phyloP scores from a whole-genome alignment of 2,888 invertebrate genomes.

The Lasiommata megera region DNA sequence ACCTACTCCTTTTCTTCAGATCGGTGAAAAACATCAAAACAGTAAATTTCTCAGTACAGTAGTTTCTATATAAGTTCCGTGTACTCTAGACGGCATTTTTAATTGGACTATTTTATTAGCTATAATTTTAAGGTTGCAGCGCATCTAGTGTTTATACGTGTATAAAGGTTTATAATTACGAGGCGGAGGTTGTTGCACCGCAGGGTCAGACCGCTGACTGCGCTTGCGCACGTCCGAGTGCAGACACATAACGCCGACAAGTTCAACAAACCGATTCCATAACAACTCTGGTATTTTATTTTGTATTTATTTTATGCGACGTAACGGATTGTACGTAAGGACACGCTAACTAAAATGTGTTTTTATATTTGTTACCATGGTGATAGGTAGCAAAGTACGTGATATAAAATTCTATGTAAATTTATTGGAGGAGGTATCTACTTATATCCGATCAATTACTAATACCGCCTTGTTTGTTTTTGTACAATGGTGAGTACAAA shows the following conservation, averaged over 20 bases:
- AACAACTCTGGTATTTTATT: conserved; percentile 28
- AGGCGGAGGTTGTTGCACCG: conserved; percentile 77
- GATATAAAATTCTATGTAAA: no score
- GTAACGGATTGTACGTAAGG: not conserved
- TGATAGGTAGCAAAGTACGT: no score
- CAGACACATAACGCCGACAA: conserved; percentile 60
- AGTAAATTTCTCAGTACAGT: not conserved
- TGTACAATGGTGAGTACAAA: no score
- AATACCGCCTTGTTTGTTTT: no score
- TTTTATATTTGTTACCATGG: no score
- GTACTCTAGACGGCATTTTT: not conserved
- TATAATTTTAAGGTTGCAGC: conserved; percentile 7
- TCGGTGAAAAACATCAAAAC: not conserved
- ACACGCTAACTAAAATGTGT: no score
- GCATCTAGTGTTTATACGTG: conserved; percentile 6
- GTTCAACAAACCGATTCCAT: conserved; percentile 72
- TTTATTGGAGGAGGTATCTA: no score
- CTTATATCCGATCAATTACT: no score
- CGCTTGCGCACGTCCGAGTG: conserved; percentile 56
- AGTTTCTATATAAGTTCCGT: not conserved
- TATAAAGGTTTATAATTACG: conserved; percentile 76
- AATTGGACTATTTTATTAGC: conserved; percentile 7
- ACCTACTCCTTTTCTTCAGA: not conserved
- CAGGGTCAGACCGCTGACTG: conserved; percentile 40
- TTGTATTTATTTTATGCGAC: conserved; percentile 10